Conservation (phyloP, 2,888 invertebrate genomes). For the Leptura quadrifasciata region DNA sequence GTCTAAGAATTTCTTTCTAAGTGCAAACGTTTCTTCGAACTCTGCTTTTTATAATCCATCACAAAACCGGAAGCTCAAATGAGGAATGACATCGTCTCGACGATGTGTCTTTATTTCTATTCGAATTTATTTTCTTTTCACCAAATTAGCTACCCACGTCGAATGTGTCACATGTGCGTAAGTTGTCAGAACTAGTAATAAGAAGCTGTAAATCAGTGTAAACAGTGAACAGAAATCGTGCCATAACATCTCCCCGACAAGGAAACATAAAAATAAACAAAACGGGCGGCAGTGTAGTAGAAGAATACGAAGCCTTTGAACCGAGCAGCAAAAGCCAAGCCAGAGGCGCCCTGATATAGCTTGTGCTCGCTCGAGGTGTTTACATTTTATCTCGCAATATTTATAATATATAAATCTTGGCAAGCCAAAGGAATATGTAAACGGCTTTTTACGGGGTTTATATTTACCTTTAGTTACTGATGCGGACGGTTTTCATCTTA, state of each 20-base stretch:
- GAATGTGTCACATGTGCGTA: conserved; percentile 37
- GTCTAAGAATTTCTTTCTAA: too few species aligned
- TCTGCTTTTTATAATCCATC: neutral
- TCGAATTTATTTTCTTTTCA: conserved; percentile 28
- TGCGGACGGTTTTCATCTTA: too few species aligned
- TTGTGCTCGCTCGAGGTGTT: neutral
- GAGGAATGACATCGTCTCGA: conserved; percentile 12
- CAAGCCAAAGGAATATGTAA: neutral
- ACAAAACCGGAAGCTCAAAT: conserved; percentile 11
- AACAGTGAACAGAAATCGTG: conserved; percentile 44
- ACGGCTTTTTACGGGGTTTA: neutral
- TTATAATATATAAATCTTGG: neutral
- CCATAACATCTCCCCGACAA: conserved; percentile 32
- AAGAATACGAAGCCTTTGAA: conserved; percentile 10
- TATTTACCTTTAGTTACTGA: neutral
- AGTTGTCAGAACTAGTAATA: conserved; percentile 30
- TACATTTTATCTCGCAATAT: neutral
- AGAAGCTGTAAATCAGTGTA: conserved; percentile 43
- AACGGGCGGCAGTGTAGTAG: conserved; percentile 19
- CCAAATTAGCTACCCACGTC: conserved; percentile 28
- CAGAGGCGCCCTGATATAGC: conserved; percentile 11
- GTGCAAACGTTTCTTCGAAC: neutral
- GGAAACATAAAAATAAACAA: conserved; percentile 42
- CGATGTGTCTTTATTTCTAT: conserved; percentile 16
- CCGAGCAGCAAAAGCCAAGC: neutral